Evolutionary conservation across 2,888 invertebrate genomes (phyloP).

Genomic region (Dasysyrphus tricinctus): DNA sequence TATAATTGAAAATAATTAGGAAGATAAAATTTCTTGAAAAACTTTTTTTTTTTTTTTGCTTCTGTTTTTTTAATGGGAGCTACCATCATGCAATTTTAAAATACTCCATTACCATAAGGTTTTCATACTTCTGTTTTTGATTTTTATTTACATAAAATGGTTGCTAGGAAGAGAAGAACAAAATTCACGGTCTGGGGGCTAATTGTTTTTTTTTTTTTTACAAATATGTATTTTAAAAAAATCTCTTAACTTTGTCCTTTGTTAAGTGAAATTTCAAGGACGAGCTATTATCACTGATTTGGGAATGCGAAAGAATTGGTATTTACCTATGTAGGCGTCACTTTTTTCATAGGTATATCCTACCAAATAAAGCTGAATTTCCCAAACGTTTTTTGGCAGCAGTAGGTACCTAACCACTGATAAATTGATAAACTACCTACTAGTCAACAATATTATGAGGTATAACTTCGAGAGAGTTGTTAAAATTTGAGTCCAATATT

Average conservation of each 20-base stretch:
- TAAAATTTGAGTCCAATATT: too few relatives aligned
- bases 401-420: too few relatives aligned
- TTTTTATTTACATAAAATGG: slow-evolving; percentile 3
- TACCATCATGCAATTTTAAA: background rate
- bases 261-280: background rate
- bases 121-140: background rate
- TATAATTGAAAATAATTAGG: slow-evolving; percentile 45
- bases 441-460: too few relatives aligned
- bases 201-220: background rate
- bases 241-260: background rate
- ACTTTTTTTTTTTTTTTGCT: background rate
- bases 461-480: too few relatives aligned
- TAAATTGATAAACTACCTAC: too few relatives aligned
- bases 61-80: background rate
- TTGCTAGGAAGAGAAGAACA: background rate
- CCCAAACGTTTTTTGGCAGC: too few relatives aligned
- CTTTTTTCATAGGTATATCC: too few relatives aligned
- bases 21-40: slow-evolving; percentile 15
- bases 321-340: too few relatives aligned
- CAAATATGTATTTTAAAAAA: background rate
- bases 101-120: background rate
- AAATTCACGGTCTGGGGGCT: too few relatives aligned
- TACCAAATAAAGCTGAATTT: too few relatives aligned
- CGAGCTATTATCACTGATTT: too few relatives aligned
- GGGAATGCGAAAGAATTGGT: too few relatives aligned